Conservation (phyloP, 2,797 vertebrate genomes). For the Pipistrellus pipistrellus region DNA sequence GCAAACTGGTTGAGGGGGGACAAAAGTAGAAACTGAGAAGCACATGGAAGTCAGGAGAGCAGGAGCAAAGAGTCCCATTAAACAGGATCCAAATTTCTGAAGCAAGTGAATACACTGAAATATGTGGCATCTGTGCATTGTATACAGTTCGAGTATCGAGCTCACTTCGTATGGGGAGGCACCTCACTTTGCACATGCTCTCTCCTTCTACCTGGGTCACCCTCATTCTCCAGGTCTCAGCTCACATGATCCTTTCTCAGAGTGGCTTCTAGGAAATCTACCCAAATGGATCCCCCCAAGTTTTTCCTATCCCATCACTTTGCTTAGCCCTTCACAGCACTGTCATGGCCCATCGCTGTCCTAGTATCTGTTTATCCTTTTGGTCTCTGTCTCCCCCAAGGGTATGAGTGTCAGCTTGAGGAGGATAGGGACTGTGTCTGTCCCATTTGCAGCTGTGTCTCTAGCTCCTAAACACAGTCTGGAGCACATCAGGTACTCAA, state of each 20-base stretch:
- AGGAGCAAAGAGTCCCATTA: not conserved
- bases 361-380: not conserved
- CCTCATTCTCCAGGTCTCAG: not conserved
- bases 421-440: not conserved
- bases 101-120: not conserved
- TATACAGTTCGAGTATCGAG: fast-evolving
- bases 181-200: fast-evolving
- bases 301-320: not conserved
- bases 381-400: not conserved
- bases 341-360: not conserved
- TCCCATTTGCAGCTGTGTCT: not conserved
- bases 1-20: not conserved
- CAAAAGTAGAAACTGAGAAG: not conserved
- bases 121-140: not conserved
- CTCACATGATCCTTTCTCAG: not conserved
- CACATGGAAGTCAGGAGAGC: not conserved
- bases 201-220: not conserved
- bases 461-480: not conserved
- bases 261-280: not conserved
- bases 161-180: not conserved
- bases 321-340: not conserved
- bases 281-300: fast-evolving
- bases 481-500: not conserved
- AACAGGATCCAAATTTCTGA: not conserved
- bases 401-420: not conserved